Evolutionary conservation across 2,113 vertebrate genomes (phyloP), one percentile per base, ranked within the genome.

Genomic region (Toxotes chatareus): DNA sequence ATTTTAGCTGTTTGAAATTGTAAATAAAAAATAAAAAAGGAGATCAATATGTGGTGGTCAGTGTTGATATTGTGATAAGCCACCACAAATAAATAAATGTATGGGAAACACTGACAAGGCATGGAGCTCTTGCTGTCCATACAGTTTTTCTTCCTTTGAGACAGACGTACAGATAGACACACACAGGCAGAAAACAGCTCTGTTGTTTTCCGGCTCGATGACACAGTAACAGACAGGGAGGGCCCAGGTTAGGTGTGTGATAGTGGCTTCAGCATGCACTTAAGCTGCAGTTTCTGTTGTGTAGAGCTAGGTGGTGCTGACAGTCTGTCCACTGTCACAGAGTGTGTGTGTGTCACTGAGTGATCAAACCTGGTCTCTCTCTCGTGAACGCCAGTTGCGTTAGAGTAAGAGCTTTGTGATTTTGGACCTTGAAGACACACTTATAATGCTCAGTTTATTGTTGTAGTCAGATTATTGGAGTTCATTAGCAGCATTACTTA

Each of bases 301-400:
- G 63, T 14, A 19, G 80, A 80, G 88, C 89, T 93, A 93, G 92
- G 87, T 86, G 91, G 92, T 92, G 92, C 92, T 92, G 89, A 90
- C 83, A 83, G 80, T 90, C 90, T 84, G 77, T 73, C 63, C 70
- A 80, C 74, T 65, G 47, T 53, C n/a, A 27, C n/a, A 49, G 55
- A 34, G 55, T 73, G 66, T 69, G 40, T 80, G n/a, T 31, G 63
- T 44, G 40, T 46, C 47, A 56, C 38, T 46, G 34, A 62, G 51
- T 77, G 76, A 83, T 80, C 68, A 62, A 47, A 73, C 51, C 53
- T 19, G 57, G 16, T 80, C 65, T 79, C 72, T 80, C 63, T 79
- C 72, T 80, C 59, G 19, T 36, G 53, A 75, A 76, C 75, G 73
- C 56, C 66, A 57, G 68, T 83, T 61, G 51, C 23, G 3, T 84